Base-by-base conservation (phyloP, 2,797 vertebrate species). In the Trichosurus vulpecula region DNA sequence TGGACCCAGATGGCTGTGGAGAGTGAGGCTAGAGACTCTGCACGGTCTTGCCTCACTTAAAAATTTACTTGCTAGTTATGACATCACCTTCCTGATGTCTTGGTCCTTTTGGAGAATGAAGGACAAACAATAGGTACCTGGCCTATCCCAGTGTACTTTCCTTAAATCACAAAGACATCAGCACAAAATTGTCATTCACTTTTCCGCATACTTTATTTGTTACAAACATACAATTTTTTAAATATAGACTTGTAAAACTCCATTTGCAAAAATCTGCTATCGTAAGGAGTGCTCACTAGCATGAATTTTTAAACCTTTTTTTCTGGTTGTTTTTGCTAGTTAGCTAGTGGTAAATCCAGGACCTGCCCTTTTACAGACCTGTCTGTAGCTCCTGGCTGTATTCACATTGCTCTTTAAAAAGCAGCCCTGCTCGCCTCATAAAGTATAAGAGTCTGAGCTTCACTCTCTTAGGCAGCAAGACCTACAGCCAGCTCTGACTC, bases 181-280 rank as follows among this genome's bases (percentile, higher is more conserved):
- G 90, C 94, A 96, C 95, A 95, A 97, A 93, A 92, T 57, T 97
- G 97, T 98, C 98, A 98, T 98, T 98, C 98, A 98, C 98, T 99
- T 99, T 99, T 99, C 98, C 94, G 98, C 98, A 99, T 99, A 99
- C 98, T 99, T 99, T 99, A 99, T 99, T 99, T 99, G 99, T 99
- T 99, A 99, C 99, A 99, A 99, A 99, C 99, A 99, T 99, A 99
- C 99, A 99, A 98, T 99, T 99, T 98, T 99, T 99, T 99, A 99
- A 99, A 99, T 99, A 99, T 99, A 99, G 99, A 99, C 99, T 87
- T 99, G 99, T 99, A 99, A 99, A 99, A 99, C 99, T 99, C 98
- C 98, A 99, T 99, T 99, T 99, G 98, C 98, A 99, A 99, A 99
- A 99, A 98, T 98, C 98, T 98, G 98, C 98, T 99, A 99, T 98